Percentiles rank a stretch among this genome's conserved stretches.
Evolutionary conservation across 2,113 vertebrate species (phyloP).

Genomic region (Thamnophis sirtalis): DNA sequence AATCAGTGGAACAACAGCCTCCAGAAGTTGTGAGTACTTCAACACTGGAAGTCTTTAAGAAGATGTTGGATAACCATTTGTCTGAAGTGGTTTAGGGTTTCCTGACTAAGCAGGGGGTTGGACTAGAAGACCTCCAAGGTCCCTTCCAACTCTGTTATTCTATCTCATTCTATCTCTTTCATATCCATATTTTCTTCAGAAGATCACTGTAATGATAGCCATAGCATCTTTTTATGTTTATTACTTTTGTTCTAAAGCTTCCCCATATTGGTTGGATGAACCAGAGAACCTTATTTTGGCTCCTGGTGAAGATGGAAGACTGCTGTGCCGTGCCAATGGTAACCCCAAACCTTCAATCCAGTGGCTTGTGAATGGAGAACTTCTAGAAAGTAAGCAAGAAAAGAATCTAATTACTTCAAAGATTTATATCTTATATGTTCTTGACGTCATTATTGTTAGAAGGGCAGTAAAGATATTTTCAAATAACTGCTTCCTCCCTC

Average conservation of each 20-base stretch:
- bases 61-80: too few relatives aligned
- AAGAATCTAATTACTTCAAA: neutral
- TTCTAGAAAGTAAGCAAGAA: conserved; percentile 77
- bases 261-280: conserved; percentile 93
- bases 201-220: neutral
- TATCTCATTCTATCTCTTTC: neutral
- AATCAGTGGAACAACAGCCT: too few relatives aligned
- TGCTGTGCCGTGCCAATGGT: conserved; percentile 90
- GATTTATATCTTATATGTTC: neutral
- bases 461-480: neutral
- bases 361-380: conserved; percentile 89
- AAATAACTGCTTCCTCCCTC: neutral
- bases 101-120: too few relatives aligned
- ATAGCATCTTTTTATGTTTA: neutral
- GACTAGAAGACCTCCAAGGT: too few relatives aligned
- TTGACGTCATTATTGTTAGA: neutral
- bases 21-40: too few relatives aligned
- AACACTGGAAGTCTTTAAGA: too few relatives aligned
- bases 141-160: too few relatives aligned
- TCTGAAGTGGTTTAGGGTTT: too few relatives aligned
- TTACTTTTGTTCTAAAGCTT: conserved; percentile 71
- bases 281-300: conserved; percentile 90
- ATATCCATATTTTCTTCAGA: neutral
- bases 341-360: conserved; percentile 92
- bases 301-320: conserved; percentile 84